Evolutionary conservation across 2,797 vertebrate genomes (phyloP).

Genomic region (Pangasius macronema): DNA sequence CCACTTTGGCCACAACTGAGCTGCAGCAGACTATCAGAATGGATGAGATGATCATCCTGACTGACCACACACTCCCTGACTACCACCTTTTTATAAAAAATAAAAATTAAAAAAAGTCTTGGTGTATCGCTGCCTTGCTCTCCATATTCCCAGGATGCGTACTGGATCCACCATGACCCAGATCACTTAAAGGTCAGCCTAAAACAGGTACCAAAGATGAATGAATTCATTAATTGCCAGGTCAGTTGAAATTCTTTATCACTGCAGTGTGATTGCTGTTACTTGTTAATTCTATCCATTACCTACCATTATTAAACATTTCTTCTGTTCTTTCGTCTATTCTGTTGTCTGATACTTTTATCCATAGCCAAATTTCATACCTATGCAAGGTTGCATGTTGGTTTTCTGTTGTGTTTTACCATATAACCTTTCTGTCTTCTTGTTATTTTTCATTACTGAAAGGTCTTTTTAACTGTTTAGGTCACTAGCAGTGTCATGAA

Average conservation of each 20-base stretch:
- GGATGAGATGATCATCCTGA: background rate
- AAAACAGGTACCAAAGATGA: background rate
- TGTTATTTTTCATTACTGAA: background rate
- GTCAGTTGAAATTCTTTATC: background rate
- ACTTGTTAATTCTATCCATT: background rate
- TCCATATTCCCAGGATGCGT: too few relatives aligned
- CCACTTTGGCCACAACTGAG: too few relatives aligned
- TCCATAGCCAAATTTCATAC: background rate
- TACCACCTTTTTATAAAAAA: too few relatives aligned
- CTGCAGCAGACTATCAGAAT: background rate
- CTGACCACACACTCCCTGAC: background rate
- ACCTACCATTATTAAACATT: background rate
- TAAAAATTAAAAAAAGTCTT: too few relatives aligned
- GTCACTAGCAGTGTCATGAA: conserved; percentile 6
- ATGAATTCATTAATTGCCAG: background rate
- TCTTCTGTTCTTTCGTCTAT: background rate
- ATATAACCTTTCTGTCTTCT: background rate
- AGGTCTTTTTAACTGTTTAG: background rate
- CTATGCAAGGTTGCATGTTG: background rate
- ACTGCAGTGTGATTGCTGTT: background rate
- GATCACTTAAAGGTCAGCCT: background rate
- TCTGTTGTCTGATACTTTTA: background rate
- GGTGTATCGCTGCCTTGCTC: too few relatives aligned
- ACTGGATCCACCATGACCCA: too few relatives aligned
- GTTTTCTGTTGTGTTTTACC: background rate